Conservation (phyloP, 2,797 vertebrate species). For the Streptopelia turtur region DNA sequence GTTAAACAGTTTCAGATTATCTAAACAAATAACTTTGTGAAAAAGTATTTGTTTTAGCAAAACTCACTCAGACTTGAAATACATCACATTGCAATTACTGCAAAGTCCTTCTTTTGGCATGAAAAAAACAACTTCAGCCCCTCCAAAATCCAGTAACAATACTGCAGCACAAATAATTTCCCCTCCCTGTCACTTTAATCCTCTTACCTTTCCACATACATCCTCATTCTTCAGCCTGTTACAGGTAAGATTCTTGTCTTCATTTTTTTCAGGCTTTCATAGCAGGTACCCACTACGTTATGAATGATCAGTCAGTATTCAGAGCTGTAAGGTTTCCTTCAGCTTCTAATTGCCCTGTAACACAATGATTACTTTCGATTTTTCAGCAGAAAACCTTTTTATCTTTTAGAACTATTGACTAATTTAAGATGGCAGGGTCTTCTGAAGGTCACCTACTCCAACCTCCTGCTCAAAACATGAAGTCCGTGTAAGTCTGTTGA, state of each 20-base stretch:
- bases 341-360: neutral
- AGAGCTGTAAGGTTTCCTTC: neutral
- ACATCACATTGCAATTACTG: neutral
- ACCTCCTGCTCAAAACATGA: neutral
- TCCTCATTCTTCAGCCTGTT: neutral
- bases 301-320: neutral
- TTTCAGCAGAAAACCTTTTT: neutral
- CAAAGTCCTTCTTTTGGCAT: neutral
- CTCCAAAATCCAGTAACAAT: neutral
- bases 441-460: neutral
- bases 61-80: neutral
- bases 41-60: neutral
- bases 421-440: neutral
- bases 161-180: neutral
- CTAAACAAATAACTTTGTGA: neutral
- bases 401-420: neutral
- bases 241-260: neutral
- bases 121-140: neutral
- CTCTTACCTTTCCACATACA: neutral
- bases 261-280: neutral
- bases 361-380: neutral
- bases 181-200: neutral
- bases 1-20: neutral
- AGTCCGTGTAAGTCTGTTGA: rapidly evolving
- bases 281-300: neutral